Conservation (phyloP, 2,888 invertebrate genomes). For the Amiota mariae region DNA sequence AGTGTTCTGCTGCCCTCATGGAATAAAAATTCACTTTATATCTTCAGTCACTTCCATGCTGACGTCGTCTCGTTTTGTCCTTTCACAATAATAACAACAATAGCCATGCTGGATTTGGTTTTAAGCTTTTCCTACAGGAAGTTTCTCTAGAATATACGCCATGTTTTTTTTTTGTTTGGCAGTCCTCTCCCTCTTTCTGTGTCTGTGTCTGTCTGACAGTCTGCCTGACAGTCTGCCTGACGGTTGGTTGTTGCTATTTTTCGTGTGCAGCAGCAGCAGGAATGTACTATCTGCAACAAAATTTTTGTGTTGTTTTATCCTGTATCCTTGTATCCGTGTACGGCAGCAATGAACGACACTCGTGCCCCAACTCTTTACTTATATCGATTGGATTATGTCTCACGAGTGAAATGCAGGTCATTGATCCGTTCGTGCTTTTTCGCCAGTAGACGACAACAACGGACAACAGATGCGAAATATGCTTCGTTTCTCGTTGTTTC, state of each 20-base stretch:
- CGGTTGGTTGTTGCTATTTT: conserved; percentile 31
- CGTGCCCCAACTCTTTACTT: conserved; percentile 66
- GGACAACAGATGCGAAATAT: conserved; percentile 2
- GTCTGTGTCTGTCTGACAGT: neutral
- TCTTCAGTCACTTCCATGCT: conserved; percentile 43
- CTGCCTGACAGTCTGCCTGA: conserved; percentile 3
- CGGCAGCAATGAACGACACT: conserved; percentile 42
- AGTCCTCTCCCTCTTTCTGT: neutral
- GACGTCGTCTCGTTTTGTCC: conserved; percentile 31
- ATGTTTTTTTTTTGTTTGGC: conserved; percentile 27
- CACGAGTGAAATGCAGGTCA: conserved; percentile 73
- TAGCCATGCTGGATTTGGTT: conserved; percentile 39
- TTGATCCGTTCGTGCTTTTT: conserved; percentile 68
- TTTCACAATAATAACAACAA: conserved; percentile 4
- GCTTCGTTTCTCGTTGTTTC: conserved; percentile 8
- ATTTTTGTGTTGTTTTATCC: conserved; percentile 1
- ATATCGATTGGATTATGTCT: conserved; percentile 74
- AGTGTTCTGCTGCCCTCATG: conserved; percentile 37
- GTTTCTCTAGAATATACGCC: conserved; percentile 57
- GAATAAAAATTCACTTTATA: conserved; percentile 32
- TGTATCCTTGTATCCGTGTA: conserved; percentile 36
- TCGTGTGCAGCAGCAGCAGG: conserved; percentile 37
- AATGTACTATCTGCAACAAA: conserved; percentile 35
- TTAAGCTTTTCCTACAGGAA: conserved; percentile 61
- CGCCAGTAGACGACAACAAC: conserved; percentile 47